Evolutionary conservation across 2,113 vertebrate species (phyloP).

Genomic region (Platycercus adscitus): DNA sequence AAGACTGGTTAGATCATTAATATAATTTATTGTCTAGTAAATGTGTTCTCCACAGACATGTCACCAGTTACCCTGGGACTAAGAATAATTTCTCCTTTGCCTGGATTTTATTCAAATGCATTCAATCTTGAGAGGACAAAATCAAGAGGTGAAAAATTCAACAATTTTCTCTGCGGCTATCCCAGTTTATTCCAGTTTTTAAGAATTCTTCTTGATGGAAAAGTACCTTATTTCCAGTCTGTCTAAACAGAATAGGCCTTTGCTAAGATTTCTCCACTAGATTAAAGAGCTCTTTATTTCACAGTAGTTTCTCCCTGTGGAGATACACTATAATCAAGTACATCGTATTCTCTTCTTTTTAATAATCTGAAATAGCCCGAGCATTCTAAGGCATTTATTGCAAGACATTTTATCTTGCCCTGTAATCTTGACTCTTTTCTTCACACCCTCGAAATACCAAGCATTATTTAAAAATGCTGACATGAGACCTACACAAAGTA

Average conservation of each 20-base stretch:
- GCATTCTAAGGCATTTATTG: neutral
- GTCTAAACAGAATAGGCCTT: neutral
- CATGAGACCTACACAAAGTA: neutral
- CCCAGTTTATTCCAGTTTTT: neutral
- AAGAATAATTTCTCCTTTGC: neutral
- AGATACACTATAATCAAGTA: neutral
- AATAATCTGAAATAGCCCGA: slow-evolving; percentile 19
- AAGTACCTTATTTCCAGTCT: slow-evolving; percentile 6
- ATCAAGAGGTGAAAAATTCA: neutral
- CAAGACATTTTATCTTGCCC: neutral
- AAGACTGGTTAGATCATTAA: neutral
- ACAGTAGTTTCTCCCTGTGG: slow-evolving; percentile 1
- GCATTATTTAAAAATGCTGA: neutral
- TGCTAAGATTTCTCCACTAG: neutral
- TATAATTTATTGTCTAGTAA: neutral
- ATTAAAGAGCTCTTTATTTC: slow-evolving; percentile 29
- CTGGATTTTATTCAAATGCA: neutral
- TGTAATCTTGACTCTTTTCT: neutral
- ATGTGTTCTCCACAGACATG: neutral
- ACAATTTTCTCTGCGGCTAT: neutral
- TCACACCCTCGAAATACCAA: neutral
- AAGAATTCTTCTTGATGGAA: neutral
- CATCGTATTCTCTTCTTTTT: neutral
- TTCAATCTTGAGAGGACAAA: neutral
- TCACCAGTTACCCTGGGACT: neutral